Evolutionary conservation across 2,888 invertebrate species (phyloP).

Genomic region (Apeira syringaria): DNA sequence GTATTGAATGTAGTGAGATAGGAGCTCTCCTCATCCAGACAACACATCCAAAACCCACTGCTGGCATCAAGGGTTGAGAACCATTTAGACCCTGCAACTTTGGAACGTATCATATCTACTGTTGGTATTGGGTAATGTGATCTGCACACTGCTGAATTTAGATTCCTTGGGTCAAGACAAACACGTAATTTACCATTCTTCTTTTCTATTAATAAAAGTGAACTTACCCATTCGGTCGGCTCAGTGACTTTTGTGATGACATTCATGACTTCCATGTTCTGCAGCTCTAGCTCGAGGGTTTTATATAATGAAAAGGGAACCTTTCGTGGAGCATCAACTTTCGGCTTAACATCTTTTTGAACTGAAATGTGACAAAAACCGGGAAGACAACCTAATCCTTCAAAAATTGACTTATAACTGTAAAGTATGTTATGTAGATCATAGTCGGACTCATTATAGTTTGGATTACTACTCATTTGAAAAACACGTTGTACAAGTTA

Average conservation of each 20-base stretch:
- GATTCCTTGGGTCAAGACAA: slow-evolving; percentile 11
- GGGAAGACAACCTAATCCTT: too few species aligned
- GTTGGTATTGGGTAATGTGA: slow-evolving; percentile 26
- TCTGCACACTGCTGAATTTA: slow-evolving; percentile 22
- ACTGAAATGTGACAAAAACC: too few species aligned
- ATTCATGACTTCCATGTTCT: not conserved
- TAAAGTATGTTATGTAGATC: too few species aligned
- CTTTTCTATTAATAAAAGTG: slow-evolving; percentile 12
- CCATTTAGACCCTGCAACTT: not conserved
- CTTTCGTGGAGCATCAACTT: too few species aligned
- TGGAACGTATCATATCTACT: slow-evolving; percentile 22
- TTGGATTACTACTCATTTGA: too few species aligned
- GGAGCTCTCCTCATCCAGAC: slow-evolving; percentile 28
- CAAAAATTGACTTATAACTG: too few species aligned
- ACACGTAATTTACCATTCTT: slow-evolving; percentile 10
- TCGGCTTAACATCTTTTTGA: too few species aligned
- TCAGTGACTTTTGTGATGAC: slow-evolving; percentile 1
- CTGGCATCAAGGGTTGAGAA: slow-evolving; percentile 1
- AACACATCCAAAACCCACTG: slow-evolving; percentile 25
- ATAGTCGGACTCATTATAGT: too few species aligned
- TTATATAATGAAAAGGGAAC: too few species aligned
- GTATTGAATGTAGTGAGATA: slow-evolving; percentile 31
- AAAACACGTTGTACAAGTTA: too few species aligned
- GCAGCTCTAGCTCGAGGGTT: not conserved
- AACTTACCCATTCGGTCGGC: slow-evolving; percentile 5